phyloP scores from a whole-genome alignment of 1,140 invertebrate species.

The Luehdorfia chinensis region DNA sequence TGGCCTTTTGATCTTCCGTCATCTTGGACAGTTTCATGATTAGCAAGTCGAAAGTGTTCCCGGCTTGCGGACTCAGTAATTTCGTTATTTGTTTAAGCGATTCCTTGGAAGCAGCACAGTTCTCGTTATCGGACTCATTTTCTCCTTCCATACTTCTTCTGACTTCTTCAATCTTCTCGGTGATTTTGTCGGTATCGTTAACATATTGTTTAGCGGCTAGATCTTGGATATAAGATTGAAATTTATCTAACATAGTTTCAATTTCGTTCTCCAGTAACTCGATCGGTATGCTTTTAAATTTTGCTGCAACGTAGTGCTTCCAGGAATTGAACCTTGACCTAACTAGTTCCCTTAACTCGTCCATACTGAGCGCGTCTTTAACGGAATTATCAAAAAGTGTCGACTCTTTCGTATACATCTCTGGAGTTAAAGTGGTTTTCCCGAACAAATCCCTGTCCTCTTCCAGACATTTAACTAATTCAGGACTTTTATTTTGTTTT shows the following conservation, averaged over 20 bases:
- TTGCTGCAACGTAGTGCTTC: constrained; percentile 54
- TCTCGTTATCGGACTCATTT: constrained; percentile 38
- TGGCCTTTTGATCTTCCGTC: constrained; percentile 47
- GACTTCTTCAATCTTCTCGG: constrained; percentile 49
- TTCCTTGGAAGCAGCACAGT: constrained; percentile 43
- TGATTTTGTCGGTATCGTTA: constrained; percentile 48
- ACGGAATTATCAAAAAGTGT: constrained; percentile 59
- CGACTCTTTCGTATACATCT: constrained; percentile 53
- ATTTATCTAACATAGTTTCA: constrained; percentile 56
- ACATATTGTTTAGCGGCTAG: constrained; percentile 45
- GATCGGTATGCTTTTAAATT: constrained; percentile 58
- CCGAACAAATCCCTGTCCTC: constrained; percentile 44
- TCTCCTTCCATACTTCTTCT: constrained; percentile 30
- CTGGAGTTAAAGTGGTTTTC: constrained; percentile 43
- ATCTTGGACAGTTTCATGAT: constrained; percentile 60
- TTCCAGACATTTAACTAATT: constrained; percentile 49
- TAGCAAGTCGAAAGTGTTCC: constrained; percentile 56
- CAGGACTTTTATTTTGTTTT: constrained; percentile 54
- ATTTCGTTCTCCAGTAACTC: constrained; percentile 59
- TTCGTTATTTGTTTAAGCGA: constrained; percentile 51
- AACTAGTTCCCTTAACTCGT: constrained; percentile 50
- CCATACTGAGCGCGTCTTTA: constrained; percentile 60
- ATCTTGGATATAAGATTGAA: constrained; percentile 60
- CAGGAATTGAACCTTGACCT: constrained; percentile 53
- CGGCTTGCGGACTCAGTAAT: constrained; percentile 44